Percentiles rank a stretch among this genome's conserved stretches.
These are phyloP conservation scores for Crax fasciolata DNA, from an alignment of 2,797 vertebrate genomes.

Conservation along the genomic window DNA sequence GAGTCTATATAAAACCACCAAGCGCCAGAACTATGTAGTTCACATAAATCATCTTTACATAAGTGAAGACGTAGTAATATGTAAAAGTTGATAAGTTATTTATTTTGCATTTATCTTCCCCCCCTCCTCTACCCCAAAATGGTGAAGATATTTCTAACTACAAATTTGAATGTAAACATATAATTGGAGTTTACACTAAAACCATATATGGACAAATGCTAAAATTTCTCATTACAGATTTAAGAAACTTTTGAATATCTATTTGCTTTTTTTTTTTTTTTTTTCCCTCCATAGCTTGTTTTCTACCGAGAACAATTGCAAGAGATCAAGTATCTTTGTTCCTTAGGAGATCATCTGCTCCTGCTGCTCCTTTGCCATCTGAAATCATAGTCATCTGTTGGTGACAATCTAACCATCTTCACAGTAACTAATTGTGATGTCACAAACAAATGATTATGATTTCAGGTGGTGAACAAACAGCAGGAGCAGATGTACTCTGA, in stretches of 20 bases:
- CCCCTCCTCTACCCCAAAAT: rapidly evolving
- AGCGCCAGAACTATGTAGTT: not conserved
- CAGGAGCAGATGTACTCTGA: slow-evolving; percentile 77
- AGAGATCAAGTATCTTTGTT: slow-evolving; percentile 72
- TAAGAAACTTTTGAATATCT: not conserved
- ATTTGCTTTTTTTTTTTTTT: slow-evolving; percentile 33
- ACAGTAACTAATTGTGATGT: slow-evolving; percentile 76
- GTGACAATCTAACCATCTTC: slow-evolving; percentile 75
- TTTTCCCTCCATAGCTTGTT: not conserved
- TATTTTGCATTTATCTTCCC: not conserved
- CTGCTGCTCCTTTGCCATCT: slow-evolving; percentile 78
- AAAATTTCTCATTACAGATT: not conserved
- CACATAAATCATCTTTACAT: not conserved
- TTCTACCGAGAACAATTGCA: not conserved
- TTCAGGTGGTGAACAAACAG: slow-evolving; percentile 81
- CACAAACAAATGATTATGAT: slow-evolving; percentile 79
- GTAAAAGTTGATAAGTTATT: not conserved
- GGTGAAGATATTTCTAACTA: not conserved
- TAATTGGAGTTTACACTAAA: not conserved
- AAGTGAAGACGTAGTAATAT: not conserved
- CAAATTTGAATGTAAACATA: not conserved
- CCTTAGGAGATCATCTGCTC: slow-evolving; percentile 72
- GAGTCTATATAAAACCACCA: not conserved
- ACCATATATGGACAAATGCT: not conserved
- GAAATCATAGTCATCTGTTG: slow-evolving; percentile 78